These are phyloP conservation scores for Psammodynastes pulverulentus DNA, from an alignment of 2,113 vertebrate genomes.

Conservation along the genomic window DNA sequence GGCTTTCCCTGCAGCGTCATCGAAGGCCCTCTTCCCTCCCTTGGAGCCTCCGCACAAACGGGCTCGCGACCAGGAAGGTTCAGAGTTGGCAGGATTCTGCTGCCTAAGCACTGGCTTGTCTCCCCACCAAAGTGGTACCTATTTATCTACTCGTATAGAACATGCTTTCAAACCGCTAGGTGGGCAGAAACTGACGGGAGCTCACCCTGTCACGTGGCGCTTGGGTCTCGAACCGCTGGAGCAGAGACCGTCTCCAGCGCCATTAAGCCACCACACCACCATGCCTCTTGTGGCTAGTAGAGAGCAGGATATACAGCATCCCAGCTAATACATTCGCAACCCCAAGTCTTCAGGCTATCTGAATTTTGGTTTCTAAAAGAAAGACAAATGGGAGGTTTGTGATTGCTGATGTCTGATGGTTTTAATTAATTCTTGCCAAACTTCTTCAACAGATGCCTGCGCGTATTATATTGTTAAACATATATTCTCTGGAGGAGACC, in stretches of 20 bases:
- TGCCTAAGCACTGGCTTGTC: background rate
- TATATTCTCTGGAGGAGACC: slow-evolving; percentile 93
- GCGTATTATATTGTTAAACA: slow-evolving; percentile 81
- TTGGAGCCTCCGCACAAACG: background rate
- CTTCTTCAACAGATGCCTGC: slow-evolving; percentile 70
- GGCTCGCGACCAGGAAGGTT: background rate
- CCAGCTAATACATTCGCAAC: background rate
- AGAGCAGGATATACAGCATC: background rate
- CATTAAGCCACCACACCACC: background rate
- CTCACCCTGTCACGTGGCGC: background rate
- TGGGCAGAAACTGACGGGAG: background rate
- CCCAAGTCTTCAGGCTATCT: background rate
- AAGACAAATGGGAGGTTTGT: background rate
- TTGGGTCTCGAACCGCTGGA: background rate
- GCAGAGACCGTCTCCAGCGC: background rate
- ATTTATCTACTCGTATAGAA: background rate
- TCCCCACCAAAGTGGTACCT: background rate
- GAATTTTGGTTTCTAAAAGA: background rate
- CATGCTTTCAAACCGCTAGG: background rate
- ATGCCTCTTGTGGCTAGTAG: fast-evolving
- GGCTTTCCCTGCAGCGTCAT: background rate
- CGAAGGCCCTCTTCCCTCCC: background rate
- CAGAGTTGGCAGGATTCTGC: background rate
- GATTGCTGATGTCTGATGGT: background rate
- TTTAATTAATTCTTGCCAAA: background rate